Conservation (phyloP, 2,797 vertebrate genomes). For the Coluber constrictor region DNA sequence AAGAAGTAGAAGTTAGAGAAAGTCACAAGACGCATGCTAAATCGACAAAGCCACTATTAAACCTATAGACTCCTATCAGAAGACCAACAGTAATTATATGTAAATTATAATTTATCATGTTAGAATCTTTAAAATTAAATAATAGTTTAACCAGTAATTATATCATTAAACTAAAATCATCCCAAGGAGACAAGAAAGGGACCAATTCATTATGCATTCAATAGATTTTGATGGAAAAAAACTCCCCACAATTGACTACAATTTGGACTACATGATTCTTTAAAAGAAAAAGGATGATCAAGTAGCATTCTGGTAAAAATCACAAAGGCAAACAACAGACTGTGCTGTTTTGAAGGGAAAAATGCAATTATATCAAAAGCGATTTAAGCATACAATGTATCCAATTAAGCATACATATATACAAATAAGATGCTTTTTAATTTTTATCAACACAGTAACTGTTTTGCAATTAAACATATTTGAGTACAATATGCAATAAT, state of each 20-base stretch:
- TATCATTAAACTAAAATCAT: background rate
- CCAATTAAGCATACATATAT: background rate
- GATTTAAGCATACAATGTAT: too few species aligned
- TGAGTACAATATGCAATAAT: background rate
- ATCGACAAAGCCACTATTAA: background rate
- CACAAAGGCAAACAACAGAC: background rate
- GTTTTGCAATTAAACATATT: background rate
- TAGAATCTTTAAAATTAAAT: background rate
- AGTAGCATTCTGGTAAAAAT: background rate
- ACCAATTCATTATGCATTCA: background rate
- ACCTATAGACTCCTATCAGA: background rate
- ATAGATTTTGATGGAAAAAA: background rate
- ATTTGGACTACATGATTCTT: background rate
- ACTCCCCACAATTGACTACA: background rate
- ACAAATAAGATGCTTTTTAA: background rate
- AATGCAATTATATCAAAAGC: background rate
- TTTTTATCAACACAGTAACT: background rate
- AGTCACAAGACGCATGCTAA: background rate
- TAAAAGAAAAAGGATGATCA: background rate
- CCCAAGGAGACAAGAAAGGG: background rate
- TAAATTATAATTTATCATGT: background rate
- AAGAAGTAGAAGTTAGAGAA: background rate
- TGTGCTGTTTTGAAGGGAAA: background rate
- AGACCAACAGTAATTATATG: background rate
- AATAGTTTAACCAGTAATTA: background rate